These are phyloP conservation scores for Hepsetus odoe DNA, from an alignment of 2,113 vertebrate genomes.

Conservation along the genomic window DNA sequence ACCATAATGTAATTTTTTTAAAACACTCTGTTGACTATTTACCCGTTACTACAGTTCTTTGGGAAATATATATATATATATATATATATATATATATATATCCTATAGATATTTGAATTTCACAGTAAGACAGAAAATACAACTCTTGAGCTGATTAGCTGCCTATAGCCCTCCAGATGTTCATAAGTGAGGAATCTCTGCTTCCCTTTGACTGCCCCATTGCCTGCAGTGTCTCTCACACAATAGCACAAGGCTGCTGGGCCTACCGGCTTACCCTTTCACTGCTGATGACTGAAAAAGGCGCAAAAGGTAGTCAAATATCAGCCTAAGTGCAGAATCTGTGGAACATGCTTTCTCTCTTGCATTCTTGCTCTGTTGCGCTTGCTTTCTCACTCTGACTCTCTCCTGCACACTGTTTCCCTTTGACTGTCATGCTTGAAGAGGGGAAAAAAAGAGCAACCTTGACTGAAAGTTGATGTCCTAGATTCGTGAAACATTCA, in stretches of 20 bases:
- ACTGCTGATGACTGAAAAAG: too few relatives aligned
- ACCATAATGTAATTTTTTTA: too few relatives aligned
- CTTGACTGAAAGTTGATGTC: constrained; percentile 73
- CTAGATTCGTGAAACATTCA: constrained; percentile 80
- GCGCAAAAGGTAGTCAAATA: too few relatives aligned
- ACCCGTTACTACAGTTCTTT: too few relatives aligned
- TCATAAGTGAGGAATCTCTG: constrained; percentile 46
- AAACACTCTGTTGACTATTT: too few relatives aligned
- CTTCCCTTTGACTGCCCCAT: constrained; percentile 25
- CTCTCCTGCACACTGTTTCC: constrained; percentile 47
- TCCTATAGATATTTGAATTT: too few relatives aligned
- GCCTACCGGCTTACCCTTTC: too few relatives aligned
- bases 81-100: too few relatives aligned
- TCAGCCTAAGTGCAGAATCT: constrained; percentile 15
- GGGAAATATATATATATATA: too few relatives aligned
- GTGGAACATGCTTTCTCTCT: background rate
- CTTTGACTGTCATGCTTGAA: constrained; percentile 67
- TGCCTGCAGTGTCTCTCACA: constrained; percentile 20
- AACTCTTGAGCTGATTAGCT: too few relatives aligned
- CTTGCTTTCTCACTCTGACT: constrained; percentile 52
- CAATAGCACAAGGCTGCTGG: background rate
- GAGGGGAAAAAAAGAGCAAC: constrained; percentile 64
- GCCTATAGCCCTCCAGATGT: constrained; percentile 66
- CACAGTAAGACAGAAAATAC: too few relatives aligned
- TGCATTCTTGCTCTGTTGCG: constrained; percentile 50